Evolutionary conservation across 2,888 invertebrate genomes (phyloP).

Genomic region (Pristionchus japonicus): DNA sequence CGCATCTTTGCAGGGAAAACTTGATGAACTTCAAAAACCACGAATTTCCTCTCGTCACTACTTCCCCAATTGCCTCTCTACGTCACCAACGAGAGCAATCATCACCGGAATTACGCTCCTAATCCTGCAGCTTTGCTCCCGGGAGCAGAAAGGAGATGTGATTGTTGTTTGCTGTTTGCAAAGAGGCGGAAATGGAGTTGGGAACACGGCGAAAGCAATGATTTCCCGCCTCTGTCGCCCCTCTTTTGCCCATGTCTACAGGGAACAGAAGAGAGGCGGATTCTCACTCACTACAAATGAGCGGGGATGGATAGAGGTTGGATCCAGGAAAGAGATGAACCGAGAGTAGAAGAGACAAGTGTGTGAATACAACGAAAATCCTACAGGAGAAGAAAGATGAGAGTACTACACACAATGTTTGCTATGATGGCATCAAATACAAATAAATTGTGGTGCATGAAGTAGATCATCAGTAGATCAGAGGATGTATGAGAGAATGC

Average conservation of each 20-base stretch:
- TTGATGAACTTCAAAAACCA: background rate
- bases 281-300: too few species aligned
- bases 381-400: background rate
- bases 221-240: background rate
- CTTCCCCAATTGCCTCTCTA: background rate
- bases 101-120: background rate
- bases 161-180: conserved; percentile 22
- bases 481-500: too few species aligned
- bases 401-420: background rate
- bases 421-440: too few species aligned
- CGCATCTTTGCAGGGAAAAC: too few species aligned
- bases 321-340: too few species aligned
- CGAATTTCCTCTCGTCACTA: background rate
- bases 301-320: too few species aligned
- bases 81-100: background rate
- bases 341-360: background rate
- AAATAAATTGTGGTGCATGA: too few species aligned
- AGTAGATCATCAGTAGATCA: too few species aligned
- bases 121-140: too few species aligned
- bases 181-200: background rate
- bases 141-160: background rate
- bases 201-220: background rate
- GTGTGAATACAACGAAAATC: background rate
- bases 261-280: background rate
- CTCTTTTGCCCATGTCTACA: background rate